Evolutionary conservation across 2,888 invertebrate genomes (phyloP).

Genomic region (Platycheirus albimanus): DNA sequence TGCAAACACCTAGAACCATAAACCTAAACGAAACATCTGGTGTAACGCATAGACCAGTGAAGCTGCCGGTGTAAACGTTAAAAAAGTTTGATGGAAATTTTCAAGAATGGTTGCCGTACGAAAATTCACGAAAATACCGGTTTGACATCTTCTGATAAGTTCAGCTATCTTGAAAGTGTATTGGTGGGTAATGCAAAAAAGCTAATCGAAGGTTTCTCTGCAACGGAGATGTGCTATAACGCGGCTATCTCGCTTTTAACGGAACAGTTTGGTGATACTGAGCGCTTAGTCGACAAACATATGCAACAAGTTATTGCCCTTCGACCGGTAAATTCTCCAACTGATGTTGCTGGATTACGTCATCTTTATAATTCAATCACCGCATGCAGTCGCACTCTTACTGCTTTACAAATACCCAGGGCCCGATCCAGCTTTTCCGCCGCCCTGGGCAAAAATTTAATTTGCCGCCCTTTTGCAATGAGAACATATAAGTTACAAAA

Average conservation of each 20-base stretch:
- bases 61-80: neutral
- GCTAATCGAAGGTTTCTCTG: too few species aligned
- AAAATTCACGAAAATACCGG: conserved; percentile 22
- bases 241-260: too few species aligned
- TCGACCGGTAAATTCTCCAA: conserved; percentile 2
- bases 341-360: too few species aligned
- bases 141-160: conserved; percentile 15
- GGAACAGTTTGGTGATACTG: conserved; percentile 28
- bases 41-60: neutral
- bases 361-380: conserved; percentile 21
- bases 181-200: too few species aligned
- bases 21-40: neutral
- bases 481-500: too few species aligned
- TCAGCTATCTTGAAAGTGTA: too few species aligned
- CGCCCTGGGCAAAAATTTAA: too few species aligned
- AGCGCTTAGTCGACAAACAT: conserved; percentile 21
- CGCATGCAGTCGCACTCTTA: conserved; percentile 29
- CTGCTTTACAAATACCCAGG: too few species aligned
- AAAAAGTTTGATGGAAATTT: too few species aligned
- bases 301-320: conserved; percentile 22
- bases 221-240: too few species aligned
- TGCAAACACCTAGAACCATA: neutral
- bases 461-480: too few species aligned
- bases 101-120: conserved; percentile 16
- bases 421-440: too few species aligned